A percentile compares a stretch with the other conserved stretches of the same genome.
Evolutionary conservation across 2,888 invertebrate species (phyloP).

Genomic region (Megalurothrips usitatus): DNA sequence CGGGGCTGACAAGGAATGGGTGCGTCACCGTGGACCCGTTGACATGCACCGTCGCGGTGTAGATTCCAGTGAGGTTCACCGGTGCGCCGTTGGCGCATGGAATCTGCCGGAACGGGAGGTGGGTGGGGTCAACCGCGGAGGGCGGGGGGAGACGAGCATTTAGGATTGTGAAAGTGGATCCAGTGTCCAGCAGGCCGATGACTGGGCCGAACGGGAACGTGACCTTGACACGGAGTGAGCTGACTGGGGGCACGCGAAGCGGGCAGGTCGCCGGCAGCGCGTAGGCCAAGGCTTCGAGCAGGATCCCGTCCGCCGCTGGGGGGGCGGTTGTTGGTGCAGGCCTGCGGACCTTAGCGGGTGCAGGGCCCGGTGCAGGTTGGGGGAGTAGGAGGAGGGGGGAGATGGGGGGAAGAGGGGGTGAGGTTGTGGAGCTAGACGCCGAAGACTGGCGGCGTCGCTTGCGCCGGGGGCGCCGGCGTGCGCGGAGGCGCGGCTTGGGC

Average conservation of each 20-base stretch:
- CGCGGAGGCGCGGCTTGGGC: no score
- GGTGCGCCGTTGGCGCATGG: neutral
- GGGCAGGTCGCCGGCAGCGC: neutral
- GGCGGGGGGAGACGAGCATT: neutral
- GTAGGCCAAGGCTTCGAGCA: neutral
- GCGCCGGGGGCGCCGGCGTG: neutral
- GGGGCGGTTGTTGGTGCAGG: neutral
- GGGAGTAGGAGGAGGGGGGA: neutral
- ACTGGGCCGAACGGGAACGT: neutral
- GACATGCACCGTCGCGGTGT: neutral
- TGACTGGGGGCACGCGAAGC: neutral
- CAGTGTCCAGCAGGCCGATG: neutral
- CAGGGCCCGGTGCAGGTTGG: no score
- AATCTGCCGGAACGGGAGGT: neutral
- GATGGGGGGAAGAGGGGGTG: neutral
- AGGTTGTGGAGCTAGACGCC: no score
- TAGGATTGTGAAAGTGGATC: neutral
- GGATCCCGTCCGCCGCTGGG: neutral
- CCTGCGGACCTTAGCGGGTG: neutral
- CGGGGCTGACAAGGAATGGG: neutral
- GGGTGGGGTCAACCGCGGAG: neutral
- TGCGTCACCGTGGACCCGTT: neutral
- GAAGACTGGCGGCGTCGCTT: neutral
- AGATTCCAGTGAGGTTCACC: neutral
- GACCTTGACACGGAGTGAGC: neutral